Conservation (phyloP, 2,797 vertebrate species). For the Chelmon rostratus region DNA sequence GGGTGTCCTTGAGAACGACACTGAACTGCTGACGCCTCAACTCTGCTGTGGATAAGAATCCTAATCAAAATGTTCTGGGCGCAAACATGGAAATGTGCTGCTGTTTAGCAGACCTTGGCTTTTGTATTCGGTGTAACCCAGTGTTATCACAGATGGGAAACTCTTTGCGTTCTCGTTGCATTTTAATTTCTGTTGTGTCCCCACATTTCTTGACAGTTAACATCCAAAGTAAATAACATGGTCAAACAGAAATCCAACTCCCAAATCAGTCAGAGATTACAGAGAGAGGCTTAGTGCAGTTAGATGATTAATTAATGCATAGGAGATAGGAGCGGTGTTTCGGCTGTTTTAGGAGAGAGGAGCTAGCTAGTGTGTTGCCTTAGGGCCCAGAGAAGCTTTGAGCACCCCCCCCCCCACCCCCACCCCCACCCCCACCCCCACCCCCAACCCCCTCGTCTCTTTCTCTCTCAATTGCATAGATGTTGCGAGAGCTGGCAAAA, state of each 20-base stretch:
- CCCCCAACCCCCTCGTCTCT: constrained; percentile 16
- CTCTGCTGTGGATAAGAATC: constrained; percentile 38
- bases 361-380: constrained; percentile 54
- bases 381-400: constrained; percentile 63
- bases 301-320: constrained; percentile 71
- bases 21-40: constrained; percentile 31
- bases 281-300: constrained; percentile 38
- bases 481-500: constrained; percentile 43
- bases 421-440: constrained; percentile 11
- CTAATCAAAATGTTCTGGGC: constrained; percentile 28
- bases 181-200: constrained; percentile 32
- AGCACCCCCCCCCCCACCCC: constrained; percentile 39
- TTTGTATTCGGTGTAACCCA: constrained; percentile 31
- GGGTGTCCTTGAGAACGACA: constrained; percentile 48
- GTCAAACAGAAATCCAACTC: constrained; percentile 63
- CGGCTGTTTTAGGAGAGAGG: constrained; percentile 61
- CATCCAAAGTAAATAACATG: constrained; percentile 57
- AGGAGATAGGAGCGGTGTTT: constrained; percentile 62
- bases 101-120: constrained; percentile 27
- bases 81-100: constrained; percentile 25
- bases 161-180: constrained; percentile 14
- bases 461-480: constrained; percentile 50
- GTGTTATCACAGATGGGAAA: constrained; percentile 25
- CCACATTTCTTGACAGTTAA: constrained; percentile 43
- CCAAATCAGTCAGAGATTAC: constrained; percentile 70